Evolutionary conservation across 2,113 vertebrate genomes (phyloP).

Genomic region (Eptatretus burgeri): DNA sequence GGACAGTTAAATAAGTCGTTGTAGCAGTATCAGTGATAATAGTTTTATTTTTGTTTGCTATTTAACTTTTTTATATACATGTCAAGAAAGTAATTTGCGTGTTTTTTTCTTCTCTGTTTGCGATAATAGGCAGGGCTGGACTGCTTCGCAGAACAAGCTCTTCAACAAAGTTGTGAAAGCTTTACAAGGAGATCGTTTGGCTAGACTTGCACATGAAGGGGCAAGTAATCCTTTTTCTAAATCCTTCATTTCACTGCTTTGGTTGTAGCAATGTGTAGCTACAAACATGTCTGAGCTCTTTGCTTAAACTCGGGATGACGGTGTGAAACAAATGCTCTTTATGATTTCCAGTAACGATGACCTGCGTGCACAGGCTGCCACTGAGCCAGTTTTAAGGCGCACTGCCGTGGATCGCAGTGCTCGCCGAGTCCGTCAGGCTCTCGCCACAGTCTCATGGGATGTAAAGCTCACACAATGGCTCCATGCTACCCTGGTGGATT

Average conservation of each 20-base stretch:
- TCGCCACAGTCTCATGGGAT: conserved; percentile 75
- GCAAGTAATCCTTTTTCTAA: conserved; percentile 21
- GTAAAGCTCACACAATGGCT: conserved; percentile 80
- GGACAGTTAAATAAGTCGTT: too few relatives aligned
- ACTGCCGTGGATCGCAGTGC: conserved; percentile 83
- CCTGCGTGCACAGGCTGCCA: conserved; percentile 27
- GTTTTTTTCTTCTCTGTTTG: conserved; percentile 12
- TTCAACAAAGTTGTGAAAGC: conserved; percentile 92
- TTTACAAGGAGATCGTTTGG: conserved; percentile 56
- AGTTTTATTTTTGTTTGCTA: too few relatives aligned
- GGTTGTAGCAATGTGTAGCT: too few relatives aligned
- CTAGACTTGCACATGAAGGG: conserved; percentile 63
- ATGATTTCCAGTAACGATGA: too few relatives aligned
- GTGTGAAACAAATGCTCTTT: too few relatives aligned
- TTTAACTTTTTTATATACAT: too few relatives aligned
- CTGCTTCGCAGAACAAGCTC: conserved; percentile 59
- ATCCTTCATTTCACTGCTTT: too few relatives aligned
- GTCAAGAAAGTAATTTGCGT: neutral
- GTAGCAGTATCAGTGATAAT: too few relatives aligned
- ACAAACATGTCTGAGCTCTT: too few relatives aligned
- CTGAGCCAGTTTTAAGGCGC: conserved; percentile 59
- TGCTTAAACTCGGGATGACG: too few relatives aligned
- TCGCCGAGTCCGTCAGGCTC: conserved; percentile 53
- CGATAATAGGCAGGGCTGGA: conserved; percentile 50
- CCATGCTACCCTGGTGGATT: conserved; percentile 58